phyloP scores from a whole-genome alignment of 1,140 invertebrate species.

The Eurosta solidaginis region DNA sequence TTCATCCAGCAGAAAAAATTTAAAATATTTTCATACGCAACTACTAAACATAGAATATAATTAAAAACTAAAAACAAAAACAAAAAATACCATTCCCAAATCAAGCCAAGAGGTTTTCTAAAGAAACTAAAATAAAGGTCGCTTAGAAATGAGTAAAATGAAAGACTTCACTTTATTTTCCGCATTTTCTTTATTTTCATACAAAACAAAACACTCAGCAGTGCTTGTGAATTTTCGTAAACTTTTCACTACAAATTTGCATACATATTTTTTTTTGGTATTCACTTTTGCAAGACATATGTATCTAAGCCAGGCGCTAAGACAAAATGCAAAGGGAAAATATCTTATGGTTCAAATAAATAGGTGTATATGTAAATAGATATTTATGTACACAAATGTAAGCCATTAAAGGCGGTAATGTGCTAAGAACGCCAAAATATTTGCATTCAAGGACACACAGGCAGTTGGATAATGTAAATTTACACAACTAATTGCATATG shows the following conservation, averaged over 20 bases:
- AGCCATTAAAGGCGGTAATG: background rate
- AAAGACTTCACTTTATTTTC: background rate
- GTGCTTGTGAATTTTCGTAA: background rate
- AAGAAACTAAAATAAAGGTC: background rate
- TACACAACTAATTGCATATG: background rate
- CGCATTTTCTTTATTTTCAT: background rate
- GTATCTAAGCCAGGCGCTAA: background rate
- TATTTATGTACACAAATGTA: background rate
- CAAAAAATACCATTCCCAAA: background rate
- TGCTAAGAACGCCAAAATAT: background rate
- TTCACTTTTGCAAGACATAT: background rate
- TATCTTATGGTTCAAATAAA: background rate
- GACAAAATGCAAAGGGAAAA: background rate
- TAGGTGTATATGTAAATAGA: background rate
- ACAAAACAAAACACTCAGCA: background rate
- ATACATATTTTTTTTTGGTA: background rate
- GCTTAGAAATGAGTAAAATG: background rate
- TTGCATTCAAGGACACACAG: background rate
- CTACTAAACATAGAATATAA: constrained; percentile 5
- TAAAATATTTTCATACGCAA: background rate
- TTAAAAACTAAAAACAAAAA: background rate
- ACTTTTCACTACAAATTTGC: background rate
- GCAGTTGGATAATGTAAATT: background rate
- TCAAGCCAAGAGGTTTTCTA: background rate
- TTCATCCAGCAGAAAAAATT: background rate